Base-by-base conservation (phyloP, 1,140 invertebrate genomes). In the Euborellia annulipes region DNA sequence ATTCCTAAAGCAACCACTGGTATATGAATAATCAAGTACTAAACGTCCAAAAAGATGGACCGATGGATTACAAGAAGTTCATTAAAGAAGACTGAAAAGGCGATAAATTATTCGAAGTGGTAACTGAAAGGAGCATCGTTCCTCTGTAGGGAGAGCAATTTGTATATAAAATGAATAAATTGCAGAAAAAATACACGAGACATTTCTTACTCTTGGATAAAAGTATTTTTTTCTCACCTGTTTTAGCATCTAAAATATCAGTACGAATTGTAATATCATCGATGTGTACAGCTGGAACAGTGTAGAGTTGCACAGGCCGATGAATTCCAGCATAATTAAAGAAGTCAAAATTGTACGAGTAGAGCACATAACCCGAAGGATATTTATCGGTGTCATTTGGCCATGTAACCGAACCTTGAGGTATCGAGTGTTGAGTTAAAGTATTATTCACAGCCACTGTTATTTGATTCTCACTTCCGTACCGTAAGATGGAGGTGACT, bases 241-340 rank as follows among this genome's bases (percentile, higher is more conserved):
- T 22, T 30, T 13, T 30, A 14, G 13, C 45, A 39, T 54, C 55
- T 17, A 43, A 20, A 36, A 58, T 49, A 37, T 53, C 48, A 9
- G 71, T 72, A n/a, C 41, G 52, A 37, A 72, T 55, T 13, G 56
- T 60, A 17, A 74, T 62, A 50, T 72, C 70, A 49, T 67, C 59
- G 42, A 76, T 62, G 47, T 65, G 68, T 14, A 47, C 50, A 13
- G 41, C 41, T n/a, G 70, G 72, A 4, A 66, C 67, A 3, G 67
- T 62, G 54, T 72, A 71, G 0, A 78, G 50, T 38, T 62, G 54
- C 13, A 78, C 75, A 36, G 66, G 59, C 23, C 75, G 61, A 52
- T 78, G 70, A 41, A 78, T 71, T 14, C 75, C 75, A 17, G 75
- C 76, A 57, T 78, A 78, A 52, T 79, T 76, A 55, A 75, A 78